A percentile compares a stretch with the other conserved stretches of the same genome.
Evolutionary conservation across 2,113 vertebrate species (phyloP).

Genomic region (Sebastes schlegelii): DNA sequence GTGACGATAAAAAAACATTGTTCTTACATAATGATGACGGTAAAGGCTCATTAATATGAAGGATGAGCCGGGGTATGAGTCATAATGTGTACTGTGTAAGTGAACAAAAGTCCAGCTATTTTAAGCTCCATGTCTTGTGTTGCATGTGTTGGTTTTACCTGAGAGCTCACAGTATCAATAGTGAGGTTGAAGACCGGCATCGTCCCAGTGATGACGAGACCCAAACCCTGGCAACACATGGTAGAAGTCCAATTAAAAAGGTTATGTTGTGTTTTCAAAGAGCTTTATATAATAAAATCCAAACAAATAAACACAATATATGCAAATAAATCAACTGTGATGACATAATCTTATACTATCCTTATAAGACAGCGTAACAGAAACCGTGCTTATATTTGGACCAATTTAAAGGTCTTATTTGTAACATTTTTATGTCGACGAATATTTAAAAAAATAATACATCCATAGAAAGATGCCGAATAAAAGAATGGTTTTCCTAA

Average conservation of each 20-base stretch:
- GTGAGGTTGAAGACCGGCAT: constrained; percentile 98
- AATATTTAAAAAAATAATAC: too few species aligned
- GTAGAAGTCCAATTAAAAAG: neutral
- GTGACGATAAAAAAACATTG: constrained; percentile 4
- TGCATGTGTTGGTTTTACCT: constrained; percentile 81
- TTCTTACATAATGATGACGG: constrained; percentile 19
- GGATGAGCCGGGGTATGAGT: neutral
- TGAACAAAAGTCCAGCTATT: neutral
- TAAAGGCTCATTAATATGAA: constrained; percentile 4
- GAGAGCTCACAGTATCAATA: constrained; percentile 84
- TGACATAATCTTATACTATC: neutral
- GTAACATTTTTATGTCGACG: too few species aligned
- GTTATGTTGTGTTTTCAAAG: neutral
- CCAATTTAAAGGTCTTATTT: too few species aligned
- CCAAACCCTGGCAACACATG: constrained; percentile 87
- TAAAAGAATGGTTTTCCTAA: too few species aligned
- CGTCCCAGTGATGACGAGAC: constrained; percentile 96
- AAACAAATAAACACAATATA: neutral
- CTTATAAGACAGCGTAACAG: neutral
- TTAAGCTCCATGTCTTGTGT: neutral
- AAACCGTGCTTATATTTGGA: neutral
- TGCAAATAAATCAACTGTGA: neutral
- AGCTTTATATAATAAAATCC: neutral
- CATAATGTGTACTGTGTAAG: neutral
- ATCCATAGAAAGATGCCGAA: too few species aligned